Evolutionary conservation across 2,888 invertebrate genomes (phyloP).

Genomic region (Melieria omissa): DNA sequence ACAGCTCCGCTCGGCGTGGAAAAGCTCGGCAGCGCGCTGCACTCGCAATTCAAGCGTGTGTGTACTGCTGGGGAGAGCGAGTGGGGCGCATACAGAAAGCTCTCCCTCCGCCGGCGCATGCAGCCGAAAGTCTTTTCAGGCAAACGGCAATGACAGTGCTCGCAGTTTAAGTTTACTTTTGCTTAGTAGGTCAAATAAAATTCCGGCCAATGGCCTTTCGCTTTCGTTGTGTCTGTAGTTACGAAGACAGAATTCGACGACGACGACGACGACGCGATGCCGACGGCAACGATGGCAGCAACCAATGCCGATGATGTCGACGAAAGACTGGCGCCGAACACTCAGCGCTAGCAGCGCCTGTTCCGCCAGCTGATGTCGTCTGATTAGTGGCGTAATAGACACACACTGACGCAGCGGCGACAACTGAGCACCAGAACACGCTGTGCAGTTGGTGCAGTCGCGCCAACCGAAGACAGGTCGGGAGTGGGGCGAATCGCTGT

Average conservation of each 20-base stretch:
- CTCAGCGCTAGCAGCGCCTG: too few species aligned
- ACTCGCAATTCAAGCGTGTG: not conserved
- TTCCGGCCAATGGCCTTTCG: slow-evolving; percentile 69
- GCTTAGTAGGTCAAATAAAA: slow-evolving; percentile 68
- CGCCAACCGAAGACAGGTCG: too few species aligned
- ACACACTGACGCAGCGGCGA: too few species aligned
- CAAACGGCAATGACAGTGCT: slow-evolving; percentile 45
- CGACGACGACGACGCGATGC: not conserved
- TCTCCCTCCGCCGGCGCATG: slow-evolving; percentile 9
- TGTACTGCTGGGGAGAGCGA: not conserved
- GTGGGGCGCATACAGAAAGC: too few species aligned
- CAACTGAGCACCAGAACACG: too few species aligned
- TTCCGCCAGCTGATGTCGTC: too few species aligned
- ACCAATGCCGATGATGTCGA: not conserved
- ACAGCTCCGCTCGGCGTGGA: too few species aligned
- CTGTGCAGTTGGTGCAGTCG: too few species aligned
- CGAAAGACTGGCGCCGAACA: not conserved
- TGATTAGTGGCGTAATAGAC: too few species aligned
- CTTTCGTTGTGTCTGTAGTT: slow-evolving; percentile 63
- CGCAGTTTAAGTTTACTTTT: slow-evolving; percentile 47
- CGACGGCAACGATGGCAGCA: not conserved
- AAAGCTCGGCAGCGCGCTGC: not conserved
- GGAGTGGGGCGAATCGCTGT: too few species aligned
- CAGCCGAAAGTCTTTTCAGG: slow-evolving; percentile 35
- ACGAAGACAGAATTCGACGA: not conserved